phyloP scores from a whole-genome alignment of 2,113 vertebrate genomes.

The Anguilla japonica region DNA sequence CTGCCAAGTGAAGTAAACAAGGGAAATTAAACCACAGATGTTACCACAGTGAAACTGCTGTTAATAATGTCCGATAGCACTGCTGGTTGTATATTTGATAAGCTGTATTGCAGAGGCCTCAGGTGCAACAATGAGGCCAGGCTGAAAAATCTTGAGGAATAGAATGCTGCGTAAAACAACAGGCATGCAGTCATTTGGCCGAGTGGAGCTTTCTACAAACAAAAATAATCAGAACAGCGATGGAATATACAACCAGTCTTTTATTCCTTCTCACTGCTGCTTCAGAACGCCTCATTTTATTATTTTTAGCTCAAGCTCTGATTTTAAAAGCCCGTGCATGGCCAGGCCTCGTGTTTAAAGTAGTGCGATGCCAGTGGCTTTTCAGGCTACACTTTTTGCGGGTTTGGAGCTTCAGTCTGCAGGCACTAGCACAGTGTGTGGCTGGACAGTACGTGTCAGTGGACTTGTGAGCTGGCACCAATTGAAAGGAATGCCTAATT shows the following conservation, averaged over 20 bases:
- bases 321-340: conserved; percentile 42
- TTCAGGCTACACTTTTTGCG: conserved; percentile 44
- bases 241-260: background rate
- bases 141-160: background rate
- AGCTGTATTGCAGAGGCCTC: too few relatives aligned
- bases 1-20: background rate
- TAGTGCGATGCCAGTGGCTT: conserved; percentile 22
- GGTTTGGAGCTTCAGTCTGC: conserved; percentile 35
- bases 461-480: conserved; percentile 59
- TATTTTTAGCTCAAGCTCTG: background rate
- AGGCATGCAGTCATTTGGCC: background rate
- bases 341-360: conserved; percentile 26
- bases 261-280: background rate
- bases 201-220: background rate
- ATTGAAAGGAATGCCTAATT: conserved; percentile 67
- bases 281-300: background rate
- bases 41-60: background rate
- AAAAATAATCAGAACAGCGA: conserved; percentile 3
- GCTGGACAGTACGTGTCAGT: conserved; percentile 52
- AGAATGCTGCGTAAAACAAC: background rate
- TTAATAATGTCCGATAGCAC: background rate
- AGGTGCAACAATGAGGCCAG: background rate
- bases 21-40: background rate
- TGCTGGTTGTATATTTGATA: background rate
- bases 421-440: conserved; percentile 46